Percentiles rank a stretch among this genome's conserved stretches.
Evolutionary conservation across 2,888 invertebrate species (phyloP).

Genomic region (Neria commutata): DNA sequence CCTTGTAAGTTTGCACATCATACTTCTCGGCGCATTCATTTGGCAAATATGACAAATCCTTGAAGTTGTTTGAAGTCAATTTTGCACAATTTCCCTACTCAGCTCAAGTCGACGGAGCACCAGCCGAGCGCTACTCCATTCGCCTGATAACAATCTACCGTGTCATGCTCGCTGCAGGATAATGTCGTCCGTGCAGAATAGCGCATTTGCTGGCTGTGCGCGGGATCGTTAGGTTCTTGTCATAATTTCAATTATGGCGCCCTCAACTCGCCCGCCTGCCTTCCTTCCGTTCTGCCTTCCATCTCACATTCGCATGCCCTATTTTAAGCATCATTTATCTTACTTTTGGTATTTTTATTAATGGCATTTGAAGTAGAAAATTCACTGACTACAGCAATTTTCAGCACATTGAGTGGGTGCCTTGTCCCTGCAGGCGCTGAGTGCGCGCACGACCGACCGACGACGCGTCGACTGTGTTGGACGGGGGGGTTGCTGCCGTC

Average conservation of each 20-base stretch:
- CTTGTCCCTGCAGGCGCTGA: no score
- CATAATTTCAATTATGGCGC: constrained; percentile 39
- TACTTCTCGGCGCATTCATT: constrained; percentile 3
- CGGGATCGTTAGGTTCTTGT: constrained; percentile 29
- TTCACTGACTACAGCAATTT: constrained; percentile 18
- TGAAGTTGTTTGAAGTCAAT: constrained; percentile 20
- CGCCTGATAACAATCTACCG: neutral
- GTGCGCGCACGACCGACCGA: no score
- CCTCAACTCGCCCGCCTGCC: neutral
- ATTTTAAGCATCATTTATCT: constrained; percentile 38
- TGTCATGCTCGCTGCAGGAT: neutral
- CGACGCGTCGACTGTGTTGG: no score
- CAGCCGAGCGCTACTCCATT: neutral
- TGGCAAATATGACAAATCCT: constrained; percentile 19
- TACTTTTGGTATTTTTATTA: constrained; percentile 37
- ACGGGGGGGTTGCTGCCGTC: no score
- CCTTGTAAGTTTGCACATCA: no score
- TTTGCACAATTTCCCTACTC: constrained; percentile 7
- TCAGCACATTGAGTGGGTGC: no score
- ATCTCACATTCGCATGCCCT: constrained; percentile 27
- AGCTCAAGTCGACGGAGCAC: neutral
- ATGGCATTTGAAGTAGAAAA: constrained; percentile 37
- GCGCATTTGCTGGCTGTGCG: neutral
- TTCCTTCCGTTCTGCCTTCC: neutral
- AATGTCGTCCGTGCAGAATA: constrained; percentile 13